These are phyloP conservation scores for Pseudochirops cupreus DNA, from an alignment of 2,797 vertebrate species.

Conservation along the genomic window DNA sequence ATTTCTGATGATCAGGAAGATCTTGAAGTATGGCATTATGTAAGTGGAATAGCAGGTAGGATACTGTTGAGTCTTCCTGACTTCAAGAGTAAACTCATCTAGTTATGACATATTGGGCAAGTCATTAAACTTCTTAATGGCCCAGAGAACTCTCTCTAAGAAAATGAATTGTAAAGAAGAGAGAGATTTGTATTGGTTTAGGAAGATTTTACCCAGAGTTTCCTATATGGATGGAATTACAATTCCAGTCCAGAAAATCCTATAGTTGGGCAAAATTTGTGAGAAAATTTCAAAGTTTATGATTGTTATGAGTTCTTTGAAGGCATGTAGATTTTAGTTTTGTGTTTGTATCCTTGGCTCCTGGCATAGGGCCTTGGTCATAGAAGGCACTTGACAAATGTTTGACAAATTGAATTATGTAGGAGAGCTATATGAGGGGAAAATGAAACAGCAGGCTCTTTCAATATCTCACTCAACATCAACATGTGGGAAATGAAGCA, in stretches of 20 bases:
- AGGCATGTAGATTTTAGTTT: not conserved
- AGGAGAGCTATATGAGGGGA: not conserved
- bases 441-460: not conserved
- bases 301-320: not conserved
- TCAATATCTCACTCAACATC: not conserved
- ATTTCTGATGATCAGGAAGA: too few species aligned
- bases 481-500: not conserved
- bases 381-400: not conserved
- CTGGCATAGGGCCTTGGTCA: not conserved
- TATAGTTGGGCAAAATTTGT: not conserved
- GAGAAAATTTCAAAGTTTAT: not conserved
- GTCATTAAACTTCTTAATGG: too few species aligned
- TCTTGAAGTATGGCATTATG: too few species aligned
- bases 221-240: not conserved
- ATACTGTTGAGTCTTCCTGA: too few species aligned
- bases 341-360: not conserved
- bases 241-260: not conserved
- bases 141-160: not conserved
- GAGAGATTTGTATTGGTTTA: not conserved
- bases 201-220: not conserved
- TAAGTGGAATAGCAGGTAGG: too few species aligned
- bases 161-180: not conserved
- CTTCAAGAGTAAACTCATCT: not conserved
- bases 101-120: not conserved
- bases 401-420: not conserved